Percentiles rank a stretch among this genome's conserved stretches.
Evolutionary conservation across 2,888 invertebrate genomes (phyloP).

Genomic region (Mayetiola destructor): DNA sequence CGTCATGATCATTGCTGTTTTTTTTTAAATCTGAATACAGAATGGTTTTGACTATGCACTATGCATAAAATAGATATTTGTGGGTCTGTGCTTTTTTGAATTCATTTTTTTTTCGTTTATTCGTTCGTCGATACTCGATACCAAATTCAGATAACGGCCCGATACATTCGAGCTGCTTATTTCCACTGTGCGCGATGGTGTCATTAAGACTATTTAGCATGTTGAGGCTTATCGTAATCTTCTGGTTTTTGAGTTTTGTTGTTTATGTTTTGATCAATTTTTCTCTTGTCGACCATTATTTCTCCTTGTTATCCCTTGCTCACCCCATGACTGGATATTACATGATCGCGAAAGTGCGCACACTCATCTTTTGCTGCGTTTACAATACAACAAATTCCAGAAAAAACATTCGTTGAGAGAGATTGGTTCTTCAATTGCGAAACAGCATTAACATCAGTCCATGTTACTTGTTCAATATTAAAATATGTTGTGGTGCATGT

Average conservation of each 20-base stretch:
- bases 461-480: neutral
- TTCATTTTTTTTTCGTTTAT: too few species aligned
- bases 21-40: neutral
- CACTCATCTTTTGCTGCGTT: neutral
- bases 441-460: neutral
- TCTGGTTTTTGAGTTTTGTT: neutral
- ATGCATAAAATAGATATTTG: too few species aligned
- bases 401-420: too few species aligned
- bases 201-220: conserved; percentile 9
- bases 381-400: neutral
- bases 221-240: conserved; percentile 7
- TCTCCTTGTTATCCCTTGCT: neutral
- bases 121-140: too few species aligned
- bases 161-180: neutral
- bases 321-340: too few species aligned
- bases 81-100: neutral
- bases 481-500: neutral
- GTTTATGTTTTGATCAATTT: neutral
- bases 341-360: too few species aligned
- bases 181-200: neutral
- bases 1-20: neutral
- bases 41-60: neutral
- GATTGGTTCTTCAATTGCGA: neutral
- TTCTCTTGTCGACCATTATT: neutral
- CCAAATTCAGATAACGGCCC: neutral